These are phyloP conservation scores for Pentalonia nigronervosa DNA, from an alignment of 1,140 invertebrate species.

Conservation along the genomic window DNA sequence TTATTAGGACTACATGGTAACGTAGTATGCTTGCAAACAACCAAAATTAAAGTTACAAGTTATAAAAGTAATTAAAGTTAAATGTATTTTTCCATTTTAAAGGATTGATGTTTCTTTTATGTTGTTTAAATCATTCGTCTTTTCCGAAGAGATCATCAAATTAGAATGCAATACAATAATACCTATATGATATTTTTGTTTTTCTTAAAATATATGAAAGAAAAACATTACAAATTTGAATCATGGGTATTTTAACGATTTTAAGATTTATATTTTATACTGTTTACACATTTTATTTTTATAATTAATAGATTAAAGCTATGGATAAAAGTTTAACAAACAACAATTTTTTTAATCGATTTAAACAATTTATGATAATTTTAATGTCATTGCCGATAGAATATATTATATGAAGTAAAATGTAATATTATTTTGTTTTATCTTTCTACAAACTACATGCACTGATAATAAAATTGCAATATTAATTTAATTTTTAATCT, in stretches of 20 bases:
- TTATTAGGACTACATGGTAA: too few relatives aligned
- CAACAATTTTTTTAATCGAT: neutral
- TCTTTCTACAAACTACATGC: neutral
- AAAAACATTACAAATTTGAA: neutral
- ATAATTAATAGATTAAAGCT: neutral
- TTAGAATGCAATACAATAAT: too few relatives aligned
- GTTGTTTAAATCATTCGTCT: too few relatives aligned
- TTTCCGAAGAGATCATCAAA: too few relatives aligned
- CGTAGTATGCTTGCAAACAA: too few relatives aligned
- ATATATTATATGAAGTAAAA: neutral
- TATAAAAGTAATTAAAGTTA: too few relatives aligned
- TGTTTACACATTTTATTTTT: neutral
- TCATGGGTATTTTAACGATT: neutral
- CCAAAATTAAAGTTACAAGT: too few relatives aligned
- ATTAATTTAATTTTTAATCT: constrained; percentile 2
- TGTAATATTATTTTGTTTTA: constrained; percentile 1
- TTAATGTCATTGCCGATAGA: neutral
- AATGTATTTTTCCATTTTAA: too few relatives aligned
- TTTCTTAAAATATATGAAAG: neutral
- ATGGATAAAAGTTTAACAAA: neutral
- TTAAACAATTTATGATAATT: neutral
- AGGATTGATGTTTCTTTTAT: too few relatives aligned
- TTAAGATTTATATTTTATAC: neutral
- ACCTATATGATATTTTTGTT: neutral
- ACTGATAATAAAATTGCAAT: neutral